These are phyloP conservation scores for Ailurus styani DNA, from an alignment of 2,113 vertebrate species.

Conservation along the genomic window DNA sequence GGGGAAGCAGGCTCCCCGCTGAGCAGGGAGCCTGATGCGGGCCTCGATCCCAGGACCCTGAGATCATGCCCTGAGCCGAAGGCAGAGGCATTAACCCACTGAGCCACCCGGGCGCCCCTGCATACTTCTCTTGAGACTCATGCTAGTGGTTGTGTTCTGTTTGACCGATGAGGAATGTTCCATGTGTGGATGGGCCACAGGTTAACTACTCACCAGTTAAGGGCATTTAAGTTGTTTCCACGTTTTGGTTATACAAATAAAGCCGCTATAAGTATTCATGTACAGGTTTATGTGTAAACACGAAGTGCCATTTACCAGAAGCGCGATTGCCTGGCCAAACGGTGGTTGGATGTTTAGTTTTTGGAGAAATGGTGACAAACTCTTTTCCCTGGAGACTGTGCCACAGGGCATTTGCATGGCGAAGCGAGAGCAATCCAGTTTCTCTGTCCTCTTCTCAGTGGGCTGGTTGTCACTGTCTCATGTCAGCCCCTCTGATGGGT, in stretches of 20 bases:
- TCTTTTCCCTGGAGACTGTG: neutral
- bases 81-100: no score
- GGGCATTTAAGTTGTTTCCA: neutral
- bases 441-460: neutral
- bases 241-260: neutral
- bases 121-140: no score
- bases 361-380: neutral
- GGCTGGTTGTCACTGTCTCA: neutral
- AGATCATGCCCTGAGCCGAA: no score
- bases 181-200: neutral
- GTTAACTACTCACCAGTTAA: neutral
- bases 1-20: no score
- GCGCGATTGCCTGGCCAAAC: no score
- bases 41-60: no score
- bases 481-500: neutral
- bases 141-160: neutral
- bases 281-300: neutral
- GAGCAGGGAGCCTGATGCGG: no score
- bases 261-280: neutral
- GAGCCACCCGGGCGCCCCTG: no score
- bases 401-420: neutral
- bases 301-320: neutral
- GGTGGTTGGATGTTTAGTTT: neutral
- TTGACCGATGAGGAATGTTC: neutral
- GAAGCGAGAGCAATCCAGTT: neutral